Evolutionary conservation across 2,888 invertebrate species (phyloP).

Genomic region (Patella pellucida): DNA sequence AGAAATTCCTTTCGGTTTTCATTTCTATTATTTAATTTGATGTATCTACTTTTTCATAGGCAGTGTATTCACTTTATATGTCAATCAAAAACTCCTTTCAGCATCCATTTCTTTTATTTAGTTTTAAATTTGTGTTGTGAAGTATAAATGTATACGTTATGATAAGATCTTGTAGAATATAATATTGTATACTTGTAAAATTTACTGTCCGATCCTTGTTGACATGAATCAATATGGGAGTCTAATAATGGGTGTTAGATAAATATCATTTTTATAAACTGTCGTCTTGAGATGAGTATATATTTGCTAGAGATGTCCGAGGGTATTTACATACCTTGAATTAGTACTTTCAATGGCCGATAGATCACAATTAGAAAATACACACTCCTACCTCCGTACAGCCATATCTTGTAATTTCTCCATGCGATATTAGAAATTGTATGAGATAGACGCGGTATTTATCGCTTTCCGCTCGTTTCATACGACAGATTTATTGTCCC

Average conservation of each 20-base stretch:
- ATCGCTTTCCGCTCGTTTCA: conserved; percentile 2
- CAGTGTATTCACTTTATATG: no score
- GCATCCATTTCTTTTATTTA: no score
- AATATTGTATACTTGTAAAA: background rate
- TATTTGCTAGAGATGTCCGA: no score
- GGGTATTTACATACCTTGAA: no score
- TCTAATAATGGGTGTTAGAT: background rate
- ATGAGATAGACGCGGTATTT: background rate
- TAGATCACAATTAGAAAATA: conserved; percentile 7
- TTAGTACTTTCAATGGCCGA: background rate
- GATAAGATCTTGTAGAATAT: no score
- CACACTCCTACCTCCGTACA: background rate
- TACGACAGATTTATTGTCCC: conserved; percentile 1
- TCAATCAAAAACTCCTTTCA: no score
- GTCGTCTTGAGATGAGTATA: no score
- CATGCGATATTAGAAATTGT: background rate
- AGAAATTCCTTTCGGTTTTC: no score
- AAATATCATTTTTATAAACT: conserved; percentile 1
- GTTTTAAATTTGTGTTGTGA: no score
- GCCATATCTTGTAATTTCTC: background rate
- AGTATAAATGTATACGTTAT: no score
- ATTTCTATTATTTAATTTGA: no score
- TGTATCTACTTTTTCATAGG: no score
- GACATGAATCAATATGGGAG: background rate
- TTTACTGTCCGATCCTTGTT: background rate